Base-by-base conservation (phyloP, 2,888 invertebrate genomes). In the Drosophila rubida region DNA sequence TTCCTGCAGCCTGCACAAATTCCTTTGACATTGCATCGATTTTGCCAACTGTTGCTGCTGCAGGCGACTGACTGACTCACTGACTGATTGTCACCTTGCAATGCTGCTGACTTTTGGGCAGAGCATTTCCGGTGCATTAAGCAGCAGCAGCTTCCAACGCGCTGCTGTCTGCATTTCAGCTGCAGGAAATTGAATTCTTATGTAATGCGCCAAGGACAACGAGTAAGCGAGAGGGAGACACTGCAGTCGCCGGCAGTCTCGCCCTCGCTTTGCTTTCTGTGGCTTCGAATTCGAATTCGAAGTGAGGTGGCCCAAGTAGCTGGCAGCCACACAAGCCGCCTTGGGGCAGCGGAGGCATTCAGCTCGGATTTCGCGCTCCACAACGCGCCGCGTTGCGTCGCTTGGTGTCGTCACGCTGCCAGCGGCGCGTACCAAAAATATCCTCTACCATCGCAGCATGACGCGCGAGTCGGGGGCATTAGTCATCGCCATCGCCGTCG, bases 401-500 rank as follows among this genome's bases (percentile, higher is more conserved):
- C 35, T 13, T 37, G 14, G 14, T 37, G 35, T 37, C 35, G 35
- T 37, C 35, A 13, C 35, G 7, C 7, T 37, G 35, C 3, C 35
- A 14, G 13, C 8, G 6, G n/a, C n/a, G 35, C 13, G 14, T 37
- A 37, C 35, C 35, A 37, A 37, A 45, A 72, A 51, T 67, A 57
- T 57, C 25, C 42, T 44, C 13, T 11, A 53, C 75, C 57, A 58
- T 44, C 69, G 37, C 23, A 23, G 45, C 53, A 44, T 45, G 35
- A 37, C 35, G 6, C 1, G 19, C 19, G 23, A 53, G 53, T 16
- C 25, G 16, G 37, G 42, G 42, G 53, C 42, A 69, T 69, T 69
- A 69, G 75, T 74, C 69, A 69, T 67, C 66, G 32, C 71, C 71
- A n/a, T n/a, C n/a, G n/a, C n/a, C n/a, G n/a, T n/a, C n/a, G n/a